Percentiles rank a stretch among this genome's conserved stretches.
Evolutionary conservation across 53 echinoderm and acorn worm species (phyloP).

Genomic region (Echinometra lucunter): DNA sequence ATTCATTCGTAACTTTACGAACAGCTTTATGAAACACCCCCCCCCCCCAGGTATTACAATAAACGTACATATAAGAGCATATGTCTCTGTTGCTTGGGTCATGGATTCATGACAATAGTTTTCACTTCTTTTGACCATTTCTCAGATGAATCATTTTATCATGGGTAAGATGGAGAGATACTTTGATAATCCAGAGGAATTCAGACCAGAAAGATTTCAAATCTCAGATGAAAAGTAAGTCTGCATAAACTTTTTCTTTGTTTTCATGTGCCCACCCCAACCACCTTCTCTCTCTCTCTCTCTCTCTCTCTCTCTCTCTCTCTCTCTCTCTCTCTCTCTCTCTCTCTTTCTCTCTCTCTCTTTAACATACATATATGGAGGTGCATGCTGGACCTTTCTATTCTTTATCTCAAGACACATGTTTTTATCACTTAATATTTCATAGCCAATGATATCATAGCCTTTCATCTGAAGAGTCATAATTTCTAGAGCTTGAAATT

Average conservation of each 20-base stretch:
- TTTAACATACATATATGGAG: no score
- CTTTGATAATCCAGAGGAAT: conserved; percentile 69
- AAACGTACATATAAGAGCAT: no score
- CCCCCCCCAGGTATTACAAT: no score
- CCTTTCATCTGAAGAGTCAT: no score
- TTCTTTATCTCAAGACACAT: neutral
- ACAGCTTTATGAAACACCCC: no score
- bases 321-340: neutral
- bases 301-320: neutral
- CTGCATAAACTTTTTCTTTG: neutral
- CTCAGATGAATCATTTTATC: conserved; percentile 63
- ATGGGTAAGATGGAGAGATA: conserved; percentile 70
- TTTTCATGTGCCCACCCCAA: no score
- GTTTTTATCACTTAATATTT: no score
- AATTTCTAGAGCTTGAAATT: no score
- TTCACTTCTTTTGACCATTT: neutral
- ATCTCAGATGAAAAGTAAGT: conserved; percentile 75
- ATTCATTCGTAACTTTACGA: no score
- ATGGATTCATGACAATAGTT: neutral
- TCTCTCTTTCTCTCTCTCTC: neutral
- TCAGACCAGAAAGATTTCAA: conserved; percentile 77
- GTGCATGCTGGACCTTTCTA: neutral
- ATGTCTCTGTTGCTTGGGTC: no score
- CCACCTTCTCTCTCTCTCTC: neutral
- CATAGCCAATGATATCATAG: no score